Base-by-base conservation (phyloP, 2,888 invertebrate species). In the Drosophila buzzatii region DNA sequence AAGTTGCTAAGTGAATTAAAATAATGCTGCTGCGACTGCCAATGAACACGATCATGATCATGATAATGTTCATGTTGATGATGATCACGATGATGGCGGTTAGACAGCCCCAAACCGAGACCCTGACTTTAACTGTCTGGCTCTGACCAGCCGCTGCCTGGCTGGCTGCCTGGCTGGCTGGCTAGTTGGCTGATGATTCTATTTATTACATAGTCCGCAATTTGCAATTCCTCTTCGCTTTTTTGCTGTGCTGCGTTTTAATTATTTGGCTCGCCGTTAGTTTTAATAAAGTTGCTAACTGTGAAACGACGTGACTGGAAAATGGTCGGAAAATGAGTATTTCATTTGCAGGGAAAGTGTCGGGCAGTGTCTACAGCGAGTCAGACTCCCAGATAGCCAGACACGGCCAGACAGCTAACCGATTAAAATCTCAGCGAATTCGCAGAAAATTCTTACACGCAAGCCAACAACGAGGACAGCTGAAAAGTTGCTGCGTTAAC, bases 361-460 rank as follows among this genome's bases (percentile, higher is more conserved):
- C 77, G 68, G 75, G 58, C 73, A 59, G 57, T 20, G 42, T 39
- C 44, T 16, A 41, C 42, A 45, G 33, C 41, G 27, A 55, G 55
- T 37, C 55, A 41, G 23, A 20, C 52, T 18, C 12, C 52, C 35
- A 52, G 35, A 18, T 35, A 20, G 35, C 14, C 20, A 35, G 52
- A 18, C 53, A 18, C 53, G 2, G 27, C 55, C 63, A 63, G 59
- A 60, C 75, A 76, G 76, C 72, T 81, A 79, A 58, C 76, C 72
- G 85, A 87, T 86, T 85, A 85, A 82, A 85, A 85, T 85, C 85
- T 85, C 85, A 62, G 79, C 72, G 71, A 85, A 81, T 89, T 82
- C 87, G 81, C 81, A 79, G 81, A 80, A 82, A 89, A 90, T 90
- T 90, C 86, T 81, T 87, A 86, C 90, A 90, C 89, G 89, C 90